Base-by-base conservation (phyloP, 1,140 invertebrate genomes). In the Drosophila pruinosa region DNA sequence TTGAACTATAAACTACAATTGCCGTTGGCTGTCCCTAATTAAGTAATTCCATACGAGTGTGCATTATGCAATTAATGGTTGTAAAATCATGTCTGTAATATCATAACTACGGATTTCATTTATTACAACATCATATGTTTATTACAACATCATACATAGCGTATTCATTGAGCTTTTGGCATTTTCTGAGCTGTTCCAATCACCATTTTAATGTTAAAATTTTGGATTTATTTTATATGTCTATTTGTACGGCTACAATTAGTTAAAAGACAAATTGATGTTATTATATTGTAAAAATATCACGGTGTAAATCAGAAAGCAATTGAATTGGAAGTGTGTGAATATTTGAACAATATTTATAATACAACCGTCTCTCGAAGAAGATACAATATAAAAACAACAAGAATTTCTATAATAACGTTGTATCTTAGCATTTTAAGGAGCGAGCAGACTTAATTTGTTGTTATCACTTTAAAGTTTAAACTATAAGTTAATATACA, bases 41-140 rank as follows among this genome's bases (percentile, higher is more conserved):
- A 80, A 85, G 80, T 86, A 86, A 86, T 86, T 86, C 63, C 73
- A 71, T 61, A 31, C 41, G 56, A 73, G 71, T 76, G 57, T 70
- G 74, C 64, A 74, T 86, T 86, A 86, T 76, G 80, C 80, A 85
- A 85, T 85, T 85, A 85, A 73, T 77, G 80, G 73, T 52, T 61
- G 34, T 85, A 85, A 86, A 85, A 77, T 71, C 64, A 81, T 81
- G 64, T 74, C 78, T 74, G 62, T 56, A 76, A 69, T 64, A 61
- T 45, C 61, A 62, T 72, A 76, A 80, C 50, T 65, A 64, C 59
- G 54, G 68, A 65, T 63, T 70, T 70, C 45, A 73, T 73, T 74
- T 74, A 71, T 71, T 71, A n/a, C n/a, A n/a, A n/a, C n/a, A n/a
- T n/a, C n/a, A 56, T 8, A 4, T 31, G 28, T 62, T 47, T 47